phyloP scores from a whole-genome alignment of 2,113 vertebrate genomes.

The Trachemys scripta region DNA sequence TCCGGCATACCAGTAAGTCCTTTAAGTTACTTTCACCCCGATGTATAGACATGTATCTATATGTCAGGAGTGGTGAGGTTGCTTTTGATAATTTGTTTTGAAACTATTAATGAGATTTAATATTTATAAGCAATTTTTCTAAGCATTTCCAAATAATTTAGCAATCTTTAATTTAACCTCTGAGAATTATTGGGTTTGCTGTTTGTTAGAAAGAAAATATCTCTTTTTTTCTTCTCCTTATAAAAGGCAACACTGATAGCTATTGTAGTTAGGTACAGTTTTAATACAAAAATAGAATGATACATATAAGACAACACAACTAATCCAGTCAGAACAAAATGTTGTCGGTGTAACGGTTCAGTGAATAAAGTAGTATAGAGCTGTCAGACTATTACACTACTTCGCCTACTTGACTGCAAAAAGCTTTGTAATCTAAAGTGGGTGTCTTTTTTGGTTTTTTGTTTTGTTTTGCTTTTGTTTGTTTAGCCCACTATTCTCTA shows the following conservation, averaged over 20 bases:
- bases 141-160: background rate
- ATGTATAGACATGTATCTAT: background rate
- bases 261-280: background rate
- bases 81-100: background rate
- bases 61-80: background rate
- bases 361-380: background rate
- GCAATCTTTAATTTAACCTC: background rate
- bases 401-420: background rate
- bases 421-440: background rate
- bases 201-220: background rate
- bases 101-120: background rate
- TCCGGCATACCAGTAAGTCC: too few relatives aligned
- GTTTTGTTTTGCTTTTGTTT: background rate
- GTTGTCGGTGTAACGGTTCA: accelerated
- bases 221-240: background rate
- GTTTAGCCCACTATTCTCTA: background rate
- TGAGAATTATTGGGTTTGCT: background rate
- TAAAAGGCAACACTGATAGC: background rate
- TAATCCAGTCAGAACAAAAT: background rate
- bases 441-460: background rate
- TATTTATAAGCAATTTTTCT: background rate
- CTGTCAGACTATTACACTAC: background rate
- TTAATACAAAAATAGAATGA: background rate
- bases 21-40: too few relatives aligned
- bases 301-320: background rate